Conservation (phyloP, 2,113 vertebrate genomes). For the Okapia johnstoni region DNA sequence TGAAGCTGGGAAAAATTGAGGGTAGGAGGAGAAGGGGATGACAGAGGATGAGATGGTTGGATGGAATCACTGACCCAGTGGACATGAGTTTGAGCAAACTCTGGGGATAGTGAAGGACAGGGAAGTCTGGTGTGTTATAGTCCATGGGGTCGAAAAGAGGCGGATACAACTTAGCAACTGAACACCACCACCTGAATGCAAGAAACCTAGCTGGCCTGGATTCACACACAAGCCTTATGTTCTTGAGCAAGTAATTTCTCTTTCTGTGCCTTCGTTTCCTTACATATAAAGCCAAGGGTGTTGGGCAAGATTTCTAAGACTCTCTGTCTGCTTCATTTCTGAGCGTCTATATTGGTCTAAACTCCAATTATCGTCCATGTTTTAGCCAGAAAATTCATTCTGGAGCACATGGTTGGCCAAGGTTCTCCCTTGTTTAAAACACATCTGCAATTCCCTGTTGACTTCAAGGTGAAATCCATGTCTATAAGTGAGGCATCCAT, state of each 20-base stretch:
- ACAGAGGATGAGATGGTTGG: not conserved
- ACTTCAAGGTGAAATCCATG: not conserved
- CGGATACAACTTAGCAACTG: not conserved
- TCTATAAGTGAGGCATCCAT: not conserved
- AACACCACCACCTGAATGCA: not conserved
- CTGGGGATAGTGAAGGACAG: not conserved
- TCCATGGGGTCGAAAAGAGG: not conserved
- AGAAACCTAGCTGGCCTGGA: accelerated
- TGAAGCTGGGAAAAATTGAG: not conserved
- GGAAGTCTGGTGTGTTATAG: not conserved
- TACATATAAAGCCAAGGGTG: not conserved
- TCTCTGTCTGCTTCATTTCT: not conserved
- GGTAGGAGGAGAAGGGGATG: not conserved
- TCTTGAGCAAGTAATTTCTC: not conserved
- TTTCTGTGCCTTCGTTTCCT: not conserved
- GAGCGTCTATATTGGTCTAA: not conserved
- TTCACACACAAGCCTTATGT: not conserved
- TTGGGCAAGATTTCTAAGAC: not conserved
- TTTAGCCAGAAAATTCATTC: not conserved
- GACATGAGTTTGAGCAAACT: not conserved
- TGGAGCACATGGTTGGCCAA: not conserved
- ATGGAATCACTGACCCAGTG: not conserved
- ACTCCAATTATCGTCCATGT: not conserved
- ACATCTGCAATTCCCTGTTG: not conserved
- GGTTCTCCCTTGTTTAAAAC: not conserved